Conservation (phyloP, 2,797 vertebrate species). For the Delichon dasypus region DNA sequence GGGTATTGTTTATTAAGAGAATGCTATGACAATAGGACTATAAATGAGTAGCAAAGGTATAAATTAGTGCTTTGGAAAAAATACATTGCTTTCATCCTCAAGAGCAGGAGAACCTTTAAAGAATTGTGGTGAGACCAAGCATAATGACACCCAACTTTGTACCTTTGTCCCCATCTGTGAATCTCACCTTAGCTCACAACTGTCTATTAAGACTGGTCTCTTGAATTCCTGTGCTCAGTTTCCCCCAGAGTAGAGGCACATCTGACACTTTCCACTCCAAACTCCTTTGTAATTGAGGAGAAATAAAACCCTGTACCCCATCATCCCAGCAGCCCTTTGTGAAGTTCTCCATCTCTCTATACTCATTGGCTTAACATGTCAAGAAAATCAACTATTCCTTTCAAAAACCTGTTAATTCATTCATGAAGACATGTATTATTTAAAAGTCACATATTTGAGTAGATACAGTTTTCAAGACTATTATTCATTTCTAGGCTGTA, state of each 20-base stretch:
- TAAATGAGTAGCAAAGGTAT: neutral
- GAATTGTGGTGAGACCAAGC: neutral
- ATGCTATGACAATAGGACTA: neutral
- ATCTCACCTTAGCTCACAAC: neutral
- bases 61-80: conserved; percentile 5
- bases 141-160: neutral
- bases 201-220: neutral
- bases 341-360: conserved; percentile 20
- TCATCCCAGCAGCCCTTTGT: neutral
- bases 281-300: conserved; percentile 23
- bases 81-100: neutral
- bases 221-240: neutral
- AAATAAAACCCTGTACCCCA: neutral
- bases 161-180: neutral
- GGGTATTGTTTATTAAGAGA: neutral
- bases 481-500: neutral
- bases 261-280: neutral
- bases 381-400: conserved; percentile 58
- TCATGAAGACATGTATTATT: conserved; percentile 63
- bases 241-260: neutral
- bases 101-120: neutral
- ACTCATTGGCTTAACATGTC: neutral
- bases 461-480: conserved; percentile 20
- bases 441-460: conserved; percentile 34
- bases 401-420: conserved; percentile 59